phyloP scores from a whole-genome alignment of 2,888 invertebrate genomes.

The Cosmia pyralina region DNA sequence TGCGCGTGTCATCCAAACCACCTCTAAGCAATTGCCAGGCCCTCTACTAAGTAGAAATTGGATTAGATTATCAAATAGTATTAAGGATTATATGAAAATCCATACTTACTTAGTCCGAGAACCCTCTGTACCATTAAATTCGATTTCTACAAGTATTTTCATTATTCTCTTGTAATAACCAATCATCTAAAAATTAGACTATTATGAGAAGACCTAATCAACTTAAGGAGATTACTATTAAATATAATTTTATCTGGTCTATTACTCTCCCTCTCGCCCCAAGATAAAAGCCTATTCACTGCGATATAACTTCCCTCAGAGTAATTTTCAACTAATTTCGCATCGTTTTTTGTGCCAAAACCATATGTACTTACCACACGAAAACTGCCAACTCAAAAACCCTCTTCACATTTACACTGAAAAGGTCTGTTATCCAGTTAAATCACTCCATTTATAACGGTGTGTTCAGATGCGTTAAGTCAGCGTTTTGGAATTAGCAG shows the following conservation, averaged over 20 bases:
- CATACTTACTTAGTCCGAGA: constrained; percentile 5
- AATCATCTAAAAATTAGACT: constrained; percentile 35
- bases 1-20: neutral
- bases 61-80: neutral
- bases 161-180: constrained; percentile 28
- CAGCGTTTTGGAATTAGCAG: constrained; percentile 61
- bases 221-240: constrained; percentile 6
- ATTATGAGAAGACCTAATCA: neutral
- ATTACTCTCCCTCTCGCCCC: constrained; percentile 25
- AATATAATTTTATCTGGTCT: constrained; percentile 16
- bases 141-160: constrained; percentile 20
- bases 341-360: constrained; percentile 43
- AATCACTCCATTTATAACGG: constrained; percentile 63
- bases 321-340: constrained; percentile 57
- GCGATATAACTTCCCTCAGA: constrained; percentile 27
- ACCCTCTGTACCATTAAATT: constrained; percentile 3
- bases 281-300: constrained; percentile 38
- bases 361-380: constrained; percentile 35
- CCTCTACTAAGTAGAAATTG: neutral
- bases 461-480: constrained; percentile 56
- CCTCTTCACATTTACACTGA: constrained; percentile 61
- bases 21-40: neutral
- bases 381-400: constrained; percentile 61
- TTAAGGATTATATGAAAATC: constrained; percentile 4
- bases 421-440: constrained; percentile 60